Percentiles rank a stretch among this genome's conserved stretches.
These are phyloP conservation scores for Pholis gunnellus DNA, from an alignment of 2,113 vertebrate genomes.

Conservation along the genomic window DNA sequence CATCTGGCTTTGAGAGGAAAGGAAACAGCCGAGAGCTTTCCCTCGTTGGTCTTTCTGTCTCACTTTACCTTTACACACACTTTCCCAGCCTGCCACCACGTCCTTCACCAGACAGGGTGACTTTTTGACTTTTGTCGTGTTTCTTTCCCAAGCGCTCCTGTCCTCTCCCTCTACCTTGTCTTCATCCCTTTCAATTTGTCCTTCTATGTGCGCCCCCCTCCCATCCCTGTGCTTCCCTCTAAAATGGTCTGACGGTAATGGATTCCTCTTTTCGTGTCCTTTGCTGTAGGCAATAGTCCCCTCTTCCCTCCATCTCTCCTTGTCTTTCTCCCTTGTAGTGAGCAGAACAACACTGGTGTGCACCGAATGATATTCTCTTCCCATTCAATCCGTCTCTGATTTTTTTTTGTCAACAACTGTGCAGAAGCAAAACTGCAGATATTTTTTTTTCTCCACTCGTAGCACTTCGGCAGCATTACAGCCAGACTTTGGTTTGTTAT, in stretches of 20 bases:
- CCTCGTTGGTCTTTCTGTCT: constrained; percentile 38
- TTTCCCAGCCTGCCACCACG: neutral
- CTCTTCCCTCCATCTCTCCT: constrained; percentile 18
- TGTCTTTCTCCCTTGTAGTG: neutral
- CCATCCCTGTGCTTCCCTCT: constrained; percentile 3
- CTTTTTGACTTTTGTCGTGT: neutral
- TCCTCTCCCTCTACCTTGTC: neutral
- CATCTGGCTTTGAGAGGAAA: constrained; percentile 63
- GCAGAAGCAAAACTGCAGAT: constrained; percentile 1
- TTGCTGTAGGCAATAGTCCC: neutral
- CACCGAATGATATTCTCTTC: neutral
- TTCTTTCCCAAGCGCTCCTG: neutral
- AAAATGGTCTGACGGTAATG: neutral
- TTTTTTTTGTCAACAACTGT: neutral
- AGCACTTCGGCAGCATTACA: constrained; percentile 6
- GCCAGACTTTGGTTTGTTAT: constrained; percentile 5
- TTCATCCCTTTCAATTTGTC: constrained; percentile 11
- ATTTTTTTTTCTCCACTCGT: neutral
- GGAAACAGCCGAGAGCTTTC: constrained; percentile 53
- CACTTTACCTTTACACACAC: constrained; percentile 39
- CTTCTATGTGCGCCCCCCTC: neutral
- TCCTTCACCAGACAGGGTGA: neutral
- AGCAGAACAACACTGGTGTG: constrained; percentile 6
- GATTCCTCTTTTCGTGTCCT: constrained; percentile 10
- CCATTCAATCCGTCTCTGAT: neutral